phyloP scores from a whole-genome alignment of 2,888 invertebrate species.

The Dynastes maya region DNA sequence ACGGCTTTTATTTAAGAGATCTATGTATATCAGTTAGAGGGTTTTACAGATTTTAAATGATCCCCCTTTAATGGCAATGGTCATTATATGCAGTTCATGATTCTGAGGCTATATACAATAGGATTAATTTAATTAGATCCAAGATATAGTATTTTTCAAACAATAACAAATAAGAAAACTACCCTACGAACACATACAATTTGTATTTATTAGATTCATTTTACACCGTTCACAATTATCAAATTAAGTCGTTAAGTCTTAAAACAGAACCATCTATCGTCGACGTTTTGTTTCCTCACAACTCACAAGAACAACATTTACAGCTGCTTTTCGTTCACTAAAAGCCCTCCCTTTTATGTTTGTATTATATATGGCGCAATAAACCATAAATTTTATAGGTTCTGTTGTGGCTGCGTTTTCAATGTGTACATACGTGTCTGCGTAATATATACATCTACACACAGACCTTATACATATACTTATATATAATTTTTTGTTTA shows the following conservation, averaged over 20 bases:
- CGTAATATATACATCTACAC: constrained; percentile 13
- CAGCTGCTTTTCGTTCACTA: constrained; percentile 35
- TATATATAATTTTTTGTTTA: constrained; percentile 53
- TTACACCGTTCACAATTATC: constrained; percentile 30
- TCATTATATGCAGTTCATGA: no score
- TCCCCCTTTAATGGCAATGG: no score
- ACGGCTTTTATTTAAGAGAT: no score
- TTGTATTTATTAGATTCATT: background rate
- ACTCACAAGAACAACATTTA: constrained; percentile 22
- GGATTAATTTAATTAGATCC: no score
- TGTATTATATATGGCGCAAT: constrained; percentile 50
- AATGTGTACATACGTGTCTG: constrained; percentile 22
- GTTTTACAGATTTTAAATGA: no score
- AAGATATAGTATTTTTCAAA: no score
- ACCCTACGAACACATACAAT: no score
- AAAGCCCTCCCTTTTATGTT: constrained; percentile 47
- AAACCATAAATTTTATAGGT: constrained; percentile 56
- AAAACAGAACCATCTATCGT: constrained; percentile 9
- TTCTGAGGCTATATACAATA: no score
- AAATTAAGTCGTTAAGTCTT: constrained; percentile 28
- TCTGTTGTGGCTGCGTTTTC: constrained; percentile 58
- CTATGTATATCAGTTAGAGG: no score
- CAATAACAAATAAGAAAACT: no score
- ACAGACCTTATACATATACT: background rate
- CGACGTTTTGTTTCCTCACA: constrained; percentile 9